A percentile compares a stretch with the other conserved stretches of the same genome.
Evolutionary conservation across 2,113 vertebrate species (phyloP).

Genomic region (Hiodon alosoides): DNA sequence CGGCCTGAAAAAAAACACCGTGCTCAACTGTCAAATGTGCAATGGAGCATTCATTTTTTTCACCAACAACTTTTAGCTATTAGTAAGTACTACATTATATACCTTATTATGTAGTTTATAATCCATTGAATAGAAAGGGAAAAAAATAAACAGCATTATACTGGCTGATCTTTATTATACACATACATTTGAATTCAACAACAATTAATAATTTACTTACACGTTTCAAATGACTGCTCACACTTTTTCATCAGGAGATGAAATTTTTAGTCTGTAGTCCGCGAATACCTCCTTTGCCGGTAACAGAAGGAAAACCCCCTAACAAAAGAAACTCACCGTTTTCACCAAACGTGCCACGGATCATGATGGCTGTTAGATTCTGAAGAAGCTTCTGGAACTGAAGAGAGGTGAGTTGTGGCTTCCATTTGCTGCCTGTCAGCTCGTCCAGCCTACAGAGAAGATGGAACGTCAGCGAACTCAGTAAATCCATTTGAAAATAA

Average conservation of each 20-base stretch:
- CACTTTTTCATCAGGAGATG: no score
- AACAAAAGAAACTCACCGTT: constrained; percentile 63
- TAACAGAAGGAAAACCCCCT: background rate
- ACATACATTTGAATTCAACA: no score
- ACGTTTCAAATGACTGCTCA: no score
- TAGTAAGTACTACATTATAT: no score
- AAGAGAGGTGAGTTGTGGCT: constrained; percentile 68
- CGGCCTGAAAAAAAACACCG: constrained; percentile 64
- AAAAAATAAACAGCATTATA: no score
- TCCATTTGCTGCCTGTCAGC: constrained; percentile 70
- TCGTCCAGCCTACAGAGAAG: constrained; percentile 70
- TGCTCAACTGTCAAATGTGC: background rate
- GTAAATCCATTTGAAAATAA: background rate
- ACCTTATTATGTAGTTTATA: no score
- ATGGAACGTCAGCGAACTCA: background rate
- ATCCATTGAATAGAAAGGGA: no score
- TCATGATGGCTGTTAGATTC: constrained; percentile 80
- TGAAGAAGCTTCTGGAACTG: constrained; percentile 78
- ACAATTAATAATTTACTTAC: no score
- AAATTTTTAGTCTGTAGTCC: background rate
- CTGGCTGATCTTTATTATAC: no score
- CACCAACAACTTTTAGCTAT: no score
- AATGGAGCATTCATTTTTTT: no score
- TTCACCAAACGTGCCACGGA: constrained; percentile 82
- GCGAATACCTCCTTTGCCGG: background rate